Conservation (phyloP, 2,888 invertebrate genomes). For the Drosophila mulleri region DNA sequence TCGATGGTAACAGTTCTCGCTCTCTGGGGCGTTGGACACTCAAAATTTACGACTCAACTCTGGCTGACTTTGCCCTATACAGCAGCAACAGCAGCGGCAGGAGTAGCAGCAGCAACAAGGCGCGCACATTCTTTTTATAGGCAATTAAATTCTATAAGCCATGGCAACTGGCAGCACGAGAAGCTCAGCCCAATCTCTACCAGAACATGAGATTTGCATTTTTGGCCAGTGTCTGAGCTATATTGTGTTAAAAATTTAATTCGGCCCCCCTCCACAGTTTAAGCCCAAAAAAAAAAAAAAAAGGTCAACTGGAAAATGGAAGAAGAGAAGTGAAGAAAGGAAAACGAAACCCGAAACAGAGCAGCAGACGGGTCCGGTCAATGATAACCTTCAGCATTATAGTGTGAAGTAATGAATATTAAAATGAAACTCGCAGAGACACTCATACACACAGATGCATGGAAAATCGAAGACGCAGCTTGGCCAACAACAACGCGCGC, state of each 20-base stretch:
- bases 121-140: conserved; percentile 81
- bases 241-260: conserved; percentile 34
- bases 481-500: conserved; percentile 38
- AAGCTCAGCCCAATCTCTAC: conserved; percentile 27
- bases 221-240: conserved; percentile 28
- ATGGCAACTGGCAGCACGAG: conserved; percentile 58
- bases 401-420: conserved; percentile 78
- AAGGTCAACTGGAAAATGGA: conserved; percentile 44
- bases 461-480: conserved; percentile 34
- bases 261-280: background rate
- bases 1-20: conserved; percentile 44
- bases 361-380: conserved; percentile 40
- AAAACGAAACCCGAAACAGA: conserved; percentile 19
- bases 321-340: conserved; percentile 12
- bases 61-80: conserved; percentile 14
- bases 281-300: conserved; percentile 15
- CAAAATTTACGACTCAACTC: conserved; percentile 54
- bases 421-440: conserved; percentile 66
- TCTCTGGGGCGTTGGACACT: conserved; percentile 22
- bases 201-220: conserved; percentile 48
- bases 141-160: conserved; percentile 83
- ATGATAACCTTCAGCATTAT: conserved; percentile 56
- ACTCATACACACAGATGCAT: conserved; percentile 24
- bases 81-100: background rate
- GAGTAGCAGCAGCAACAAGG: conserved; percentile 34